A percentile compares a stretch with the other conserved stretches of the same genome.
Evolutionary conservation across 2,113 vertebrate species (phyloP).

Genomic region (Erythrolamprus reginae): DNA sequence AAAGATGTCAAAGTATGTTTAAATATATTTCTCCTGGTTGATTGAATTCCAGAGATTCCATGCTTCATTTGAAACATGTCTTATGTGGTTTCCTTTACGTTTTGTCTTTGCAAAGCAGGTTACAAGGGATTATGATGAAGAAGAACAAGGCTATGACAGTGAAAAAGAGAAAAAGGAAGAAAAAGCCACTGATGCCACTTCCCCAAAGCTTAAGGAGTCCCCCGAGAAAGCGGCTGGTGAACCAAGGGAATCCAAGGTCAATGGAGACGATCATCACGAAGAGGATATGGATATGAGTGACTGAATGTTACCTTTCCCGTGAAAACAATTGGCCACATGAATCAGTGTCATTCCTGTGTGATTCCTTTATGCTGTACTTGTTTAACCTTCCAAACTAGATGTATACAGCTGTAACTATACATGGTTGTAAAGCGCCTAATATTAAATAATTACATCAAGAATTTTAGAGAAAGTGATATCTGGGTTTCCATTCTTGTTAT

Average conservation of each 20-base stretch:
- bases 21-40: background rate
- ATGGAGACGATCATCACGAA: conserved; percentile 92
- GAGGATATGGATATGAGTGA: conserved; percentile 99
- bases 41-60: background rate
- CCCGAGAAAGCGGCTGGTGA: conserved; percentile 68
- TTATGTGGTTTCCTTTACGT: conserved; percentile 37
- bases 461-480: conserved; percentile 52
- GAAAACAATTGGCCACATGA: conserved; percentile 39
- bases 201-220: conserved; percentile 75
- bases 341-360: conserved; percentile 66
- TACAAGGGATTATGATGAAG: conserved; percentile 95
- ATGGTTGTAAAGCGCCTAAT: conserved; percentile 61
- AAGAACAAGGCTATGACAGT: conserved; percentile 96
- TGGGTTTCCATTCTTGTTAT: conserved; percentile 46
- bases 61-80: conserved; percentile 25
- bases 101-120: conserved; percentile 79
- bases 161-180: conserved; percentile 84
- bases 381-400: conserved; percentile 72
- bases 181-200: conserved; percentile 74
- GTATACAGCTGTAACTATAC: conserved; percentile 67
- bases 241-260: conserved; percentile 84
- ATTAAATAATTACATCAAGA: conserved; percentile 56
- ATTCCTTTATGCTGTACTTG: conserved; percentile 73
- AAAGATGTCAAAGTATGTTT: conserved; percentile 94
- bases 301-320: conserved; percentile 58